Conservation (phyloP, 2,797 vertebrate species). For the Sitta carolinensis region DNA sequence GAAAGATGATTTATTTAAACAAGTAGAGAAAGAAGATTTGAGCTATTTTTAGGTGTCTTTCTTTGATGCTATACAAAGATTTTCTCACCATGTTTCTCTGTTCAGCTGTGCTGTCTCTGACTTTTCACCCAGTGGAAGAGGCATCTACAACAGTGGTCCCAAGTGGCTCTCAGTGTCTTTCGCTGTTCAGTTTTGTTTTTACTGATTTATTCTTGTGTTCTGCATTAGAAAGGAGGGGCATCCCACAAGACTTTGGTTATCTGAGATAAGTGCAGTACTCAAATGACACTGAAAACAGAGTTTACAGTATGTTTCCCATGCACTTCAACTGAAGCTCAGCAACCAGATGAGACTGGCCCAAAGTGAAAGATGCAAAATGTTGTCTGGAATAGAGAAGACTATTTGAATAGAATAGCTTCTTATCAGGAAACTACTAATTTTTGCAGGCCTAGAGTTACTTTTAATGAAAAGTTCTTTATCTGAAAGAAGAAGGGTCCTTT, state of each 20-base stretch:
- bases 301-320: not conserved
- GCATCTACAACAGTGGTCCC: not conserved
- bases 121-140: not conserved
- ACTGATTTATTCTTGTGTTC: not conserved
- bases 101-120: not conserved
- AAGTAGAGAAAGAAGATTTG: conserved; percentile 19
- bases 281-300: not conserved
- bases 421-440: not conserved
- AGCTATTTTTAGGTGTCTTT: conserved; percentile 44
- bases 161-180: not conserved
- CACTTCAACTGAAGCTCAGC: not conserved
- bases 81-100: not conserved
- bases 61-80: not conserved
- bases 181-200: not conserved
- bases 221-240: not conserved
- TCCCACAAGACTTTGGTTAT: not conserved
- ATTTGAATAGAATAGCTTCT: not conserved
- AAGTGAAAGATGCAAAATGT: not conserved
- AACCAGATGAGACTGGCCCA: not conserved
- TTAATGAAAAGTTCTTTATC: not conserved
- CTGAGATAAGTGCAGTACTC: not conserved
- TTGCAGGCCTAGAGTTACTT: not conserved
- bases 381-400: not conserved
- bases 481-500: not conserved
- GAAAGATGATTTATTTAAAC: conserved; percentile 53